Percentiles rank a stretch among this genome's conserved stretches.
Evolutionary conservation across 2,797 vertebrate genomes (phyloP).

Genomic region (Liparis tanakae): DNA sequence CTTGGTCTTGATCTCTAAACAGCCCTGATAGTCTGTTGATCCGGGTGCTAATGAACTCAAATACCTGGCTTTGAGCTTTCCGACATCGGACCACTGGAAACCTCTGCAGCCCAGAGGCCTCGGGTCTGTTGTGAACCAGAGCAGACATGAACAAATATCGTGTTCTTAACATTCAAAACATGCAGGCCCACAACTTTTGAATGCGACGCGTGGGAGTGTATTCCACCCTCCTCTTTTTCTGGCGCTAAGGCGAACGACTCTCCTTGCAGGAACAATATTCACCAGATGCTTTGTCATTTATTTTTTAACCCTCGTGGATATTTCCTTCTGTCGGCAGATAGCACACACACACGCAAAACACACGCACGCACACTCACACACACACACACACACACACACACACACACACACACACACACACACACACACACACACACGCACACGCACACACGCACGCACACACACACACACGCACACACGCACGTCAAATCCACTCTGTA

Average conservation of each 20-base stretch:
- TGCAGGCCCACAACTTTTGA: slow-evolving; percentile 59
- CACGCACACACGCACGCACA: not conserved
- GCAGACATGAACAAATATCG: slow-evolving; percentile 35
- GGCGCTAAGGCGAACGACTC: slow-evolving; percentile 22
- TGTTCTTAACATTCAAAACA: slow-evolving; percentile 63
- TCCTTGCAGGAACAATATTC: slow-evolving; percentile 24
- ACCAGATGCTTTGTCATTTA: slow-evolving; percentile 53
- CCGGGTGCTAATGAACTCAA: slow-evolving; percentile 80
- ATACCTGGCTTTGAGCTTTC: slow-evolving; percentile 74
- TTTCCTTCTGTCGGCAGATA: slow-evolving; percentile 13
- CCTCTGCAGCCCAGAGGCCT: slow-evolving; percentile 61
- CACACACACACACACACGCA: too few relatives aligned
- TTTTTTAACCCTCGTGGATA: slow-evolving; percentile 19
- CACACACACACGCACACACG: slow-evolving; percentile 7
- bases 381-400: too few relatives aligned
- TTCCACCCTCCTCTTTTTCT: slow-evolving; percentile 11
- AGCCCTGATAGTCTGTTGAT: slow-evolving; percentile 80
- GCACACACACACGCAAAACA: not conserved
- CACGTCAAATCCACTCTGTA: not conserved
- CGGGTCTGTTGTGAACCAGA: slow-evolving; percentile 43
- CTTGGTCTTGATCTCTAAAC: slow-evolving; percentile 74
- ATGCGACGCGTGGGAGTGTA: slow-evolving; percentile 59
- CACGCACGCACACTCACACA: not conserved
- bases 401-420: not conserved
- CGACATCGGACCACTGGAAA: slow-evolving; percentile 39